These are phyloP conservation scores for Rhea americana DNA, from an alignment of 2,113 vertebrate species.

Conservation along the genomic window DNA sequence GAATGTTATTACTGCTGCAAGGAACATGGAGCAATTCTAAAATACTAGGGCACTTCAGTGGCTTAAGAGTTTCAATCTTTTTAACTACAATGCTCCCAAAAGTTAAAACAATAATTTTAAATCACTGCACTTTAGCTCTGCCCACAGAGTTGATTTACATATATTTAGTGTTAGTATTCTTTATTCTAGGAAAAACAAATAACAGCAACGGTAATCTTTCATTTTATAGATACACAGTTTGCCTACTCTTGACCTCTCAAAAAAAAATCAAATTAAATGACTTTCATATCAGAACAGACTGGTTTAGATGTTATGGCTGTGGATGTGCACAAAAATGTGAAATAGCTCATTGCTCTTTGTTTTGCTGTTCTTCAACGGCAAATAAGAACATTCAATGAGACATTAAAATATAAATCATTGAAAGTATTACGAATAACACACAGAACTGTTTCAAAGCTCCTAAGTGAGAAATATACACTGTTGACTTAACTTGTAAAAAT, in stretches of 20 bases:
- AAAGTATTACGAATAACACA: neutral
- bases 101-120: conserved; percentile 6
- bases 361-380: conserved; percentile 21
- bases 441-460: neutral
- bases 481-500: neutral
- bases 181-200: conserved; percentile 31
- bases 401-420: neutral
- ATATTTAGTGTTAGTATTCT: neutral
- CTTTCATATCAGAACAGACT: neutral
- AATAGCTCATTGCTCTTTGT: neutral
- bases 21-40: neutral
- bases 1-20: neutral
- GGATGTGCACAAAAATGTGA: neutral
- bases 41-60: neutral
- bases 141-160: neutral
- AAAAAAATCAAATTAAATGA: conserved; percentile 36
- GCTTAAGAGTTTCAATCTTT: conserved; percentile 16
- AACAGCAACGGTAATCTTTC: conserved; percentile 16
- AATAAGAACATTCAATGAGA: neutral
- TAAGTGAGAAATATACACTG: neutral
- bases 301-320: neutral
- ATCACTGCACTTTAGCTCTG: conserved; percentile 7
- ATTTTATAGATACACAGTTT: neutral
- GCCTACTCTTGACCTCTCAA: conserved; percentile 4
- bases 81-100: conserved; percentile 1